Base-by-base conservation (phyloP, 2,888 invertebrate species). In the Leptura quadrifasciata region DNA sequence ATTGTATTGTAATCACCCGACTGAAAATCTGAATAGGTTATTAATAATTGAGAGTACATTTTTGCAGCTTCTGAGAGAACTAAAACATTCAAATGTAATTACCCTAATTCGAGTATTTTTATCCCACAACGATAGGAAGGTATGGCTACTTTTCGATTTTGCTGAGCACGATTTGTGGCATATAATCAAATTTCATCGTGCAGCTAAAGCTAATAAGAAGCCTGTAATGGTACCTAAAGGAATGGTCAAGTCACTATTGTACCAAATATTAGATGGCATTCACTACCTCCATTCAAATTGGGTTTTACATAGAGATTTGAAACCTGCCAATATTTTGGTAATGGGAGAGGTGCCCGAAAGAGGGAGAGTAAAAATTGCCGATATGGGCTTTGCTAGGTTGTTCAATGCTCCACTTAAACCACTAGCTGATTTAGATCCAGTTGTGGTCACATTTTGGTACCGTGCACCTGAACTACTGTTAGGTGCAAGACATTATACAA, bases 121-220 rank as follows among this genome's bases (percentile, higher is more conserved):
- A 0, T 98, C 99, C 0, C 98, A 98, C 87, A 96, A 94, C 84
- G 98, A 98, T 87, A 93, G 98, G 52, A 98, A 98, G 92, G 98
- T 99, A 3, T 99, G 98, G 95, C 91, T 99, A 52, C 90, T 99
- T 10, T 98, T 99, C 90, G 99, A 99, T 88, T 99, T 97, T 91
- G 98, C 99, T 0, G 99, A 99, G 90, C 99, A 99, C 91, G 99
- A 99, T 91, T 90, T 99, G 74, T 99, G 99, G 99, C 99, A 99
- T 88, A 99, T 99, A 31, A 99, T 99, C 65, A 99, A 99, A 90
- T 99, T 97, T 88, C 99, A 99, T 88, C 92, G 99, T 86, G 97
- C 98, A 72, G 98, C 98, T 0, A 99, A 99, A 89, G 98, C 98
- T 8, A 98, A 96, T 86, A 98, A 99, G 87, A 98, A 98, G 87